phyloP scores from a whole-genome alignment of 1,140 invertebrate species.

The Drosophila simulans region DNA sequence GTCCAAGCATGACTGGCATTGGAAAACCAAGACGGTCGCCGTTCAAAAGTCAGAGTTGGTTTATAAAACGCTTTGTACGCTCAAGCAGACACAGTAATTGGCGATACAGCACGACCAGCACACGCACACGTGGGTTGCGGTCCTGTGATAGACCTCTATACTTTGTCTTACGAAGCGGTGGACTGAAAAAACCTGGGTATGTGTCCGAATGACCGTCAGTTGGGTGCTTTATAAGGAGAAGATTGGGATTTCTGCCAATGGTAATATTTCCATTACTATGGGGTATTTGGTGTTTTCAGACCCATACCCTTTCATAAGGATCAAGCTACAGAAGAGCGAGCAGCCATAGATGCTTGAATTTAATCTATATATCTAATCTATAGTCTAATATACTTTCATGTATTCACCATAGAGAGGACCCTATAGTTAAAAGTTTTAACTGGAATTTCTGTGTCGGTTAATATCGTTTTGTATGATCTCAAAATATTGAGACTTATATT shows the following conservation, averaged over 20 bases:
- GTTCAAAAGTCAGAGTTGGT: slow-evolving; percentile 53
- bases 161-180: slow-evolving; percentile 47
- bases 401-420: too few species aligned
- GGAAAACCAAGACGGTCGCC: slow-evolving; percentile 43
- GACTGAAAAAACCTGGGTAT: background rate
- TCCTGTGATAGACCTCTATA: slow-evolving; percentile 35
- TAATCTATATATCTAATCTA: too few species aligned
- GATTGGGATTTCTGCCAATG: too few species aligned
- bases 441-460: too few species aligned
- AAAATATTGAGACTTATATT: too few species aligned
- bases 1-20: slow-evolving; percentile 76
- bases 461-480: too few species aligned
- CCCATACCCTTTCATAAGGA: too few species aligned
- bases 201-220: background rate
- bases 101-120: slow-evolving; percentile 54
- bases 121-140: slow-evolving; percentile 22
- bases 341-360: too few species aligned
- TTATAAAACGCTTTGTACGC: slow-evolving; percentile 82
- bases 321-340: too few species aligned
- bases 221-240: background rate
- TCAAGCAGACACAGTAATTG: slow-evolving; percentile 82
- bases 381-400: too few species aligned
- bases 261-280: background rate
- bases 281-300: too few species aligned
- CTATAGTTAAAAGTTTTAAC: too few species aligned